Percentiles rank a stretch among this genome's conserved stretches.
Conservation (phyloP, 2,113 vertebrate species). For the Hystrix cristata region DNA sequence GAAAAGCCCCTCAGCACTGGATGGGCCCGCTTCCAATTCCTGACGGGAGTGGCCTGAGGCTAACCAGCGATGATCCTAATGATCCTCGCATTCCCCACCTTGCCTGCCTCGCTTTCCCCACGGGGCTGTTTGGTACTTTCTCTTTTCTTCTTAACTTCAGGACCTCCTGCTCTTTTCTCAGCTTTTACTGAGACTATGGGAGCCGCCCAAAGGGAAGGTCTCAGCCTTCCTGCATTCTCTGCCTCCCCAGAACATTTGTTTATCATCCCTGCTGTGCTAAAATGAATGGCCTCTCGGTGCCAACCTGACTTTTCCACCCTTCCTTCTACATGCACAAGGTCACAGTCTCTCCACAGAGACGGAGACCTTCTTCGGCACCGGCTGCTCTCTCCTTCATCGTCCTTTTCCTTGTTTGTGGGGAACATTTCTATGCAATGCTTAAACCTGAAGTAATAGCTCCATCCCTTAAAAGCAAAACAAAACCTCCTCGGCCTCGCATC, state of each 20-base stretch:
- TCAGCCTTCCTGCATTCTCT: background rate
- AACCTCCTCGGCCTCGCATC: background rate
- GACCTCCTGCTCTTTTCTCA: background rate
- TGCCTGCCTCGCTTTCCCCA: too few relatives aligned
- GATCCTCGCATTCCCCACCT: background rate
- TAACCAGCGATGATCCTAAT: background rate
- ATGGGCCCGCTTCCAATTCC: background rate
- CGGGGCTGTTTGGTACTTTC: background rate
- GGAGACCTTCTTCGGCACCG: background rate
- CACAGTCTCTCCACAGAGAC: rapidly evolving
- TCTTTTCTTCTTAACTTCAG: background rate
- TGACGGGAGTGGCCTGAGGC: background rate
- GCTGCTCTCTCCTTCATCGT: background rate
- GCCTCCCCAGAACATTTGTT: too few relatives aligned
- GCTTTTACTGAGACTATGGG: background rate
- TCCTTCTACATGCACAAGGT: background rate
- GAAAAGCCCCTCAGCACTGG: background rate
- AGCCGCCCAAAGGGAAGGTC: background rate
- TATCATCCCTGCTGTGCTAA: rapidly evolving
- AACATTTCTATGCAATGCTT: background rate
- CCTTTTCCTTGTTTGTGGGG: background rate
- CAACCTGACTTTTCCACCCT: background rate
- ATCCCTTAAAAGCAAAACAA: background rate
- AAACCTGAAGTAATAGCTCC: background rate
- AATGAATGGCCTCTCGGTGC: too few relatives aligned